Base-by-base conservation (phyloP, 2,113 vertebrate species). In the Archilochus colubris region DNA sequence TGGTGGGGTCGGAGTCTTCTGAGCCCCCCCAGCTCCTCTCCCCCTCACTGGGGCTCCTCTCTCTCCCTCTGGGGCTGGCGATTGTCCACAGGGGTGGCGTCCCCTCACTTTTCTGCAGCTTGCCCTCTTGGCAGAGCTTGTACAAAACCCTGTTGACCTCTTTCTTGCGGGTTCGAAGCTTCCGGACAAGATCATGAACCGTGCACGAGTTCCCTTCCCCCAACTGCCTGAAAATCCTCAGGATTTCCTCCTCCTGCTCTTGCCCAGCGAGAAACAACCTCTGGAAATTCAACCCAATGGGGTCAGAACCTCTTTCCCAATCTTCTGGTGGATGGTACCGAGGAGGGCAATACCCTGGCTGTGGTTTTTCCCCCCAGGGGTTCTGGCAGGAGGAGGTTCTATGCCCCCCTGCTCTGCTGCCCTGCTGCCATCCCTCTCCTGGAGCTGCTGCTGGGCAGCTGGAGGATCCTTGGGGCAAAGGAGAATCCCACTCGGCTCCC, bases 111-210 rank as follows among this genome's bases (percentile, higher is more conserved):
- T 87, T 98, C 4, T 36, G 94, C 43, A 98, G 92, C 89, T 94
- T 97, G 3, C 98, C 97, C 15, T 73, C 95, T 3, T 5, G 69
- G 12, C 93, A 91, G 28, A 99, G 98, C 15, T 95, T 91, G 69
- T 99, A 99, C 4, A 99, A 88, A 12, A 95, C 43, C 7, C 92
- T 95, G 89, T 99, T 99, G 91, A 99, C 88, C 6, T 98, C 92
- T 14, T 97, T 99, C 94, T 99, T 99, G 4, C 96, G 97, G 21
- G 94, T 63, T 21, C 51, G 82, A 7, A 99, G 97, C 33, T 92
- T 97, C 54, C 25, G 96, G 16, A 97, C 95, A 36, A 99, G 97
- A 1, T 88, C 63, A 73, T 66, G 97, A 4, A 98, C 98, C 0
- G 98, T 97, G n/a, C 97, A 38, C 3, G 90, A 87, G 81, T 97